phyloP scores from a whole-genome alignment of 2,888 invertebrate genomes.

The Elysia crispata region DNA sequence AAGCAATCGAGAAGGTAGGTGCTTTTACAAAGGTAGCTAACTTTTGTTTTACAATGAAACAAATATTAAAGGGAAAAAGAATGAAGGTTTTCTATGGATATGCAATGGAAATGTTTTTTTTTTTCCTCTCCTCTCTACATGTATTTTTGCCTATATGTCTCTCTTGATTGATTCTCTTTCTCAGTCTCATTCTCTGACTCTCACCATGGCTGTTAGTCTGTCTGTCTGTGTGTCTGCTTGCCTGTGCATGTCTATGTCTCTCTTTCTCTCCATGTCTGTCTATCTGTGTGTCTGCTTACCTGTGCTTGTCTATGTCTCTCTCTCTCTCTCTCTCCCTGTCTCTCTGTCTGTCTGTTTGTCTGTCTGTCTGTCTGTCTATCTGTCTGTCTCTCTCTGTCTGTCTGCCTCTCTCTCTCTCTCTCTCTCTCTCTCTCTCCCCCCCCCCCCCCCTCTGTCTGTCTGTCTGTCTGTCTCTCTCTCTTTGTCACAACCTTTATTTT shows the following conservation, averaged over 20 bases:
- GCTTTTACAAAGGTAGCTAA: too few species aligned
- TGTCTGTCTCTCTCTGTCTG: too few species aligned
- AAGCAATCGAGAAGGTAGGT: conserved; percentile 90
- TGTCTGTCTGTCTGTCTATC: not conserved
- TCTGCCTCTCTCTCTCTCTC: not conserved
- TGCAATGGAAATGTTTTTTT: too few species aligned
- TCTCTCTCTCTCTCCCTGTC: not conserved
- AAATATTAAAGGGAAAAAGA: too few species aligned
- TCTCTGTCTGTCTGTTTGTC: not conserved
- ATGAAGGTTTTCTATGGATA: too few species aligned
- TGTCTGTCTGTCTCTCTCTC: too few species aligned
- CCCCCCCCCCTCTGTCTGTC: not conserved
- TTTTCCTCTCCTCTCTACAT: not conserved
- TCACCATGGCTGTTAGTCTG: too few species aligned
- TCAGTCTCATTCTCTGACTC: not conserved
- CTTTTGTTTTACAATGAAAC: too few species aligned
- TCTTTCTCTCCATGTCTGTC: conserved; percentile 1
- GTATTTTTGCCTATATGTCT: not conserved
- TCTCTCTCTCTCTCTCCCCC: not conserved
- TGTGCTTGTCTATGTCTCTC: too few species aligned
- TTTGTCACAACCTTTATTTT: too few species aligned
- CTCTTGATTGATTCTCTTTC: not conserved
- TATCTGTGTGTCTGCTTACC: too few species aligned
- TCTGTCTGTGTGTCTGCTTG: too few species aligned
- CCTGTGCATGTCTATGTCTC: not conserved